phyloP scores from a whole-genome alignment of 2,888 invertebrate species.

The Andrena minutula region DNA sequence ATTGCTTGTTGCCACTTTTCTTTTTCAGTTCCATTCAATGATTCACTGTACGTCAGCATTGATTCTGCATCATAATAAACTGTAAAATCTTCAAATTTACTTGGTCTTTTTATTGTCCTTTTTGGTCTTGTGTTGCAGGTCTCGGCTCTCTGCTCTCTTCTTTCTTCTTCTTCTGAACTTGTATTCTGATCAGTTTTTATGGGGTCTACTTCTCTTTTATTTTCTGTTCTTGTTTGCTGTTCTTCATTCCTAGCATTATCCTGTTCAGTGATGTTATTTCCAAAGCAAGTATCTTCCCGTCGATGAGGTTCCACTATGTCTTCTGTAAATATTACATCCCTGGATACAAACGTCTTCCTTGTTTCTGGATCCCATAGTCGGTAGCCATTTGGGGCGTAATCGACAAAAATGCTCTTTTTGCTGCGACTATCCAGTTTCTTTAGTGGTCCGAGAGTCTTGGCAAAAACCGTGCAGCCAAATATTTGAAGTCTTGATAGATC shows the following conservation, averaged over 20 bases:
- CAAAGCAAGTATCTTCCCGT: too few relatives aligned
- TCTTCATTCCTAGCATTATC: too few relatives aligned
- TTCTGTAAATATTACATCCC: constrained; percentile 50
- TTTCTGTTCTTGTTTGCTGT: too few relatives aligned
- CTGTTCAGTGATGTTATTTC: too few relatives aligned
- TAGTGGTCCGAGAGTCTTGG: constrained; percentile 24
- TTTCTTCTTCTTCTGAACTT: too few relatives aligned
- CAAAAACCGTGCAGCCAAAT: constrained; percentile 67
- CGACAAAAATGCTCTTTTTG: constrained; percentile 65
- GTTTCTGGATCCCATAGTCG: constrained; percentile 67
- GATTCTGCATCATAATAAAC: too few relatives aligned
- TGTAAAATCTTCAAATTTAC: too few relatives aligned
- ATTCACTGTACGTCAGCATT: constrained; percentile 33
- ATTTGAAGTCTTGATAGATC: constrained; percentile 71
- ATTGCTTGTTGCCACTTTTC: constrained; percentile 42
- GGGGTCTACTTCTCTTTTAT: too few relatives aligned
- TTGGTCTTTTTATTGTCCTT: too few relatives aligned
- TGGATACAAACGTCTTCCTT: constrained; percentile 51
- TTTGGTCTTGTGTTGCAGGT: too few relatives aligned
- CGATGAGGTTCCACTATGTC: not conserved
- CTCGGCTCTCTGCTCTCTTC: too few relatives aligned
- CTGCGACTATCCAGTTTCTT: constrained; percentile 73
- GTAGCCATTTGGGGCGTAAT: constrained; percentile 62
- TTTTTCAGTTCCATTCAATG: constrained; percentile 24
- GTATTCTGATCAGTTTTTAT: too few relatives aligned